A percentile compares a stretch with the other conserved stretches of the same genome.
phyloP scores from a whole-genome alignment of 2,888 invertebrate species.

The Meiosimyza decipiens region DNA sequence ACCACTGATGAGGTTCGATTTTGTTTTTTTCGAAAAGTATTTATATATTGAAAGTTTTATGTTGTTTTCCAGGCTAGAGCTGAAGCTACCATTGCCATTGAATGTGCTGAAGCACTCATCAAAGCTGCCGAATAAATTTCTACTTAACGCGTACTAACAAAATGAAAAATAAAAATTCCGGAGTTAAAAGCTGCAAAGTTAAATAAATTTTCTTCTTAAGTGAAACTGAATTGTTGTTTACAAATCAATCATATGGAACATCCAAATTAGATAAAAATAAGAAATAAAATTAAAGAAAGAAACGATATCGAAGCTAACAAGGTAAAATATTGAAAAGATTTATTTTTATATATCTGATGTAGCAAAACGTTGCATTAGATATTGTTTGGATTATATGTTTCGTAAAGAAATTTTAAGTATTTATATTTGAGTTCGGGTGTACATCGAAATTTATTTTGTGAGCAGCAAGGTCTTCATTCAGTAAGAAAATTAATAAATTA shows the following conservation, averaged over 20 bases:
- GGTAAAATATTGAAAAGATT: neutral
- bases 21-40: neutral
- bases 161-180: constrained; percentile 27
- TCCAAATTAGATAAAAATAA: constrained; percentile 2
- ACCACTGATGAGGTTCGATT: constrained; percentile 77
- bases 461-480: too few species aligned
- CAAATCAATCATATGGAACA: constrained; percentile 14
- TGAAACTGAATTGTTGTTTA: constrained; percentile 16
- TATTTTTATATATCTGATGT: neutral
- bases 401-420: too few species aligned
- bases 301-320: neutral
- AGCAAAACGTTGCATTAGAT: too few species aligned
- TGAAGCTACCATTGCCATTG: constrained; percentile 92
- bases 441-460: too few species aligned
- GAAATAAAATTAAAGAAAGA: constrained; percentile 6
- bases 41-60: constrained; percentile 24
- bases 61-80: constrained; percentile 75
- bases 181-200: constrained; percentile 28
- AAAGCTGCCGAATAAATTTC: constrained; percentile 78
- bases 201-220: constrained; percentile 30
- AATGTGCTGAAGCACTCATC: constrained; percentile 93
- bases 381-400: too few species aligned
- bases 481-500: too few species aligned
- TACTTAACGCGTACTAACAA: constrained; percentile 17
- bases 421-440: too few species aligned